Base-by-base conservation (phyloP, 1,140 invertebrate species). In the Bathynomus jamesi region DNA sequence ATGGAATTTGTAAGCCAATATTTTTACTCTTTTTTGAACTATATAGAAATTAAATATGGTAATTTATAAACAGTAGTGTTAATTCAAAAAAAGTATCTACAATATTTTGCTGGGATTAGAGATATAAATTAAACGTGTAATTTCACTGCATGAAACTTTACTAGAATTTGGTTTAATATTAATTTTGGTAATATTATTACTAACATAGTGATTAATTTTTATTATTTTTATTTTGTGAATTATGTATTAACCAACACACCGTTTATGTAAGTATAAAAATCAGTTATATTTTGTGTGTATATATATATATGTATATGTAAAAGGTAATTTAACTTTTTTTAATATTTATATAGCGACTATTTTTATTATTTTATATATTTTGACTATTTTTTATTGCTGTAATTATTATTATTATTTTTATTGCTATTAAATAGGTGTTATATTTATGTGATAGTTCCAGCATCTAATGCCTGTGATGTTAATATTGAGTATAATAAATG, bases 361-460 rank as follows among this genome's bases (percentile, higher is more conserved):
- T 53, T 17, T 53, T 53, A 17, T 53, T 40, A 17, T 53, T 53
- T 53, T 53, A 21, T 53, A 53, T 53, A n/a, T n/a, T n/a, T n/a
- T n/a, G n/a, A n/a, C 21, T 11, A 11, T 17, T 53, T 53, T 53
- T 11, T 53, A 53, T 21, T 21, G 40, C 40, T 53, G 40, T 53
- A 53, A 53, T 53, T 17, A 53, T 53, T 11, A 17, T 21, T 53
- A 21, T 53, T 53, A 53, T 53, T 11, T 53, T 53, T 53, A 8
- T 53, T 53, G 21, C 21, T 5, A n/a, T n/a, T n/a, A n/a, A n/a
- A n/a, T n/a, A n/a, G n/a, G n/a, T 21, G 40, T 53, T 53, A 53
- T 53, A 53, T 53, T 53, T n/a, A n/a, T 53, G 40, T 53, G 40
- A 53, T 53, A 53, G 40, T 53, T 53, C 40, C 40, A 53, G 40